phyloP scores from a whole-genome alignment of 1,140 invertebrate species.

The Sesamia nonagrioides region DNA sequence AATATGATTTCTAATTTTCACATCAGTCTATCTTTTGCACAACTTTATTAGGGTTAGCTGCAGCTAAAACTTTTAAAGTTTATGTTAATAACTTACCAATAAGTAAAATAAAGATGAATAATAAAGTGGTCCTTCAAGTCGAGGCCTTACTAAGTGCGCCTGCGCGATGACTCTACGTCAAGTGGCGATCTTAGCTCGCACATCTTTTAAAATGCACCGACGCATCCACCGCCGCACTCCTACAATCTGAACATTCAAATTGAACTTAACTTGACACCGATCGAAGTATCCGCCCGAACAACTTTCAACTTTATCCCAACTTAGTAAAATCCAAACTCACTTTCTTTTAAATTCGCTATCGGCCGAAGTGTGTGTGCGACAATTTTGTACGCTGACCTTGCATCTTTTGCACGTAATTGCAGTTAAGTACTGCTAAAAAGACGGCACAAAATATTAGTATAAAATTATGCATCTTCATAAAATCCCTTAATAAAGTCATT shows the following conservation, averaged over 20 bases:
- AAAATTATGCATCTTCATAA: conserved; percentile 38
- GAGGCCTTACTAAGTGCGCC: conserved; percentile 64
- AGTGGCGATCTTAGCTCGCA: conserved; percentile 71
- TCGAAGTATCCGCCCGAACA: conserved; percentile 1
- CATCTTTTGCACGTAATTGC: conserved; percentile 19
- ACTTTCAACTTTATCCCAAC: conserved; percentile 1
- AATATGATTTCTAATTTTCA: too few relatives aligned
- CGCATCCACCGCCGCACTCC: conserved; percentile 16
- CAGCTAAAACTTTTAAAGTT: too few relatives aligned
- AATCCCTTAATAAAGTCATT: conserved; percentile 26
- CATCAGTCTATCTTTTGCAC: not conserved
- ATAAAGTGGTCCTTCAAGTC: not conserved
- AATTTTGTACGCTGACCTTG: conserved; percentile 43
- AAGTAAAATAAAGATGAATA: not conserved
- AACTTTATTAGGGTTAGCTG: not conserved
- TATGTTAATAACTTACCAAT: not conserved
- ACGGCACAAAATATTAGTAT: conserved; percentile 28
- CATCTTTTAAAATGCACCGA: conserved; percentile 76
- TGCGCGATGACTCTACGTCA: conserved; percentile 63
- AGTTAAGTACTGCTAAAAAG: conserved; percentile 13
- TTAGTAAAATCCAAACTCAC: conserved; percentile 10
- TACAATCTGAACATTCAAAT: conserved; percentile 51
- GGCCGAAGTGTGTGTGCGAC: conserved; percentile 1
- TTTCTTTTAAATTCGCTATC: not conserved
- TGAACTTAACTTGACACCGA: conserved; percentile 47